phyloP scores from a whole-genome alignment of 2,113 vertebrate species.

The Brachirus orientalis region DNA sequence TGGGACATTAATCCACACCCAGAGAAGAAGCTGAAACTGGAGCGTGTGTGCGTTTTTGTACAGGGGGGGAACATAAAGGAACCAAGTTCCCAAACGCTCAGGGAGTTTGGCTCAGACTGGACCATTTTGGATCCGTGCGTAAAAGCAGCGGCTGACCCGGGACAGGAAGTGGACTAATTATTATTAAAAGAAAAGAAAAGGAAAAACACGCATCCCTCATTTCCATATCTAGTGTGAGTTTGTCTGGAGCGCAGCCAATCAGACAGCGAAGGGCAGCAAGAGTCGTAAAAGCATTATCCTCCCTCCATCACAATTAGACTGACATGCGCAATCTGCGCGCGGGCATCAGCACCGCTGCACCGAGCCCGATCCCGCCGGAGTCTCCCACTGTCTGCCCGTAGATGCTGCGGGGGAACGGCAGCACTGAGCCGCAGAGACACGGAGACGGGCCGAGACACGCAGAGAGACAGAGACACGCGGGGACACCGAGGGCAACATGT shows the following conservation, averaged over 20 bases:
- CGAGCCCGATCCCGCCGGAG: slow-evolving; percentile 67
- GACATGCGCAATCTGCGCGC: slow-evolving; percentile 92
- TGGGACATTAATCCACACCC: slow-evolving; percentile 6
- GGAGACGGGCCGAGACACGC: slow-evolving; percentile 75
- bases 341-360: slow-evolving; percentile 77
- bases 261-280: slow-evolving; percentile 76
- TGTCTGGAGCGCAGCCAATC: slow-evolving; percentile 87
- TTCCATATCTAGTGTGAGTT: slow-evolving; percentile 89
- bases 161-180: slow-evolving; percentile 85
- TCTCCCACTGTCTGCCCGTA: slow-evolving; percentile 75
- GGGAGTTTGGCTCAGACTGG: slow-evolving; percentile 31
- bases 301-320: slow-evolving; percentile 91
- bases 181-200: slow-evolving; percentile 71
- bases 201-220: slow-evolving; percentile 84
- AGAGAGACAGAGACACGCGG: slow-evolving; percentile 38
- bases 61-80: neutral
- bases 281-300: slow-evolving; percentile 90
- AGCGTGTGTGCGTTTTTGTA: slow-evolving; percentile 1
- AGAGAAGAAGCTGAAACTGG: neutral
- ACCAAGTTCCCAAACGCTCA: slow-evolving; percentile 6
- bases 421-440: slow-evolving; percentile 62
- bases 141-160: slow-evolving; percentile 76
- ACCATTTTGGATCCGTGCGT: slow-evolving; percentile 52
- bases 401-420: slow-evolving; percentile 87
- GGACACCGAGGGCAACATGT: slow-evolving; percentile 85